A percentile compares a stretch with the other conserved stretches of the same genome.
Conservation (phyloP, 2,888 invertebrate genomes). For the Melanophora roralis region DNA sequence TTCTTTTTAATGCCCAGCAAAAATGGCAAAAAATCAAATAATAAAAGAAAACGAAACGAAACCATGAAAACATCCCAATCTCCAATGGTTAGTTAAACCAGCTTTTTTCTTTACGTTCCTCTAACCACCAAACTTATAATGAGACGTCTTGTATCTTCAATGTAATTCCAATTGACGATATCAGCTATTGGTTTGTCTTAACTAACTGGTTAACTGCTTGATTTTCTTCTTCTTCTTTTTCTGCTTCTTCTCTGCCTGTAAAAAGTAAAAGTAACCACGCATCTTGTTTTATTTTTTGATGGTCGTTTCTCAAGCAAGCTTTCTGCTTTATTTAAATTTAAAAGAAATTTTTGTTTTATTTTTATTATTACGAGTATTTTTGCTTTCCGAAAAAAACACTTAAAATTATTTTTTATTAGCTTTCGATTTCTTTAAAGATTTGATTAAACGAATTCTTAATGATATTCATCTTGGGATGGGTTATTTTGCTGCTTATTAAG, state of each 20-base stretch:
- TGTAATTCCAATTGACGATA: constrained; percentile 17
- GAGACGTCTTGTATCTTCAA: constrained; percentile 14
- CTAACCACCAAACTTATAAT: constrained; percentile 7
- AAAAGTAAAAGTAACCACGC: constrained; percentile 66
- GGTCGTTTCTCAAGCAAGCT: constrained; percentile 19
- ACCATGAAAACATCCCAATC: background rate
- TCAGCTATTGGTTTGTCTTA: constrained; percentile 5
- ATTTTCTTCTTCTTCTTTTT: constrained; percentile 22
- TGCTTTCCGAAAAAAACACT: background rate
- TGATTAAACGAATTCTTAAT: constrained; percentile 31
- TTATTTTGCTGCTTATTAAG: too few species aligned
- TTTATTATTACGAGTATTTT: too few species aligned
- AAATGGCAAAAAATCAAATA: constrained; percentile 29
- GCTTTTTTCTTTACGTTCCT: constrained; percentile 24
- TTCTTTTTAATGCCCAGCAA: constrained; percentile 30
- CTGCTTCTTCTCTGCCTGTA: constrained; percentile 17
- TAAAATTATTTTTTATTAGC: constrained; percentile 40
- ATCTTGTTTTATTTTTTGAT: constrained; percentile 45
- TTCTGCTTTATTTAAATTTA: constrained; percentile 47
- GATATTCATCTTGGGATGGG: constrained; percentile 6
- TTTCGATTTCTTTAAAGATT: constrained; percentile 57
- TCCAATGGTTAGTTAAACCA: constrained; percentile 4
- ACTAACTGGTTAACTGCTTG: constrained; percentile 6
- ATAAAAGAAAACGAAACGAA: background rate
- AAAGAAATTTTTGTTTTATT: constrained; percentile 53